These are phyloP conservation scores for Odontomachus brunneus DNA, from an alignment of 1,140 invertebrate genomes.

Conservation along the genomic window DNA sequence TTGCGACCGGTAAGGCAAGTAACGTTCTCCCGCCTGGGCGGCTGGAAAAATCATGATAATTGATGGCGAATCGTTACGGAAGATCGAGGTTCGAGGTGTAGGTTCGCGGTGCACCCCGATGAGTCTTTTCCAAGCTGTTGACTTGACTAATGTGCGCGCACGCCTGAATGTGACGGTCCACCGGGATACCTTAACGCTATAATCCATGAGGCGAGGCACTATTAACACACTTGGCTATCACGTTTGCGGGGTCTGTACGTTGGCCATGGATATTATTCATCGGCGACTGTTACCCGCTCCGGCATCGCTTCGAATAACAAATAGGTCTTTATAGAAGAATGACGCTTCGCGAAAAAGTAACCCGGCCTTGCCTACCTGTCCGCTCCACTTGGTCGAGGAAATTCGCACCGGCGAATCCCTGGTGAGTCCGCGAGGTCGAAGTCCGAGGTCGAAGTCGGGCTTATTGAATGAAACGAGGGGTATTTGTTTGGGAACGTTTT, in stretches of 20 bases:
- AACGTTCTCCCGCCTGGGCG: neutral
- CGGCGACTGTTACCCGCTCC: neutral
- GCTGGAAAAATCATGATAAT: slow-evolving; percentile 21
- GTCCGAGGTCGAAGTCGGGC: too few relatives aligned
- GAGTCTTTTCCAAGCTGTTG: slow-evolving; percentile 50
- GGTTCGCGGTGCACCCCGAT: neutral
- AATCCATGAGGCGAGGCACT: slow-evolving; percentile 39
- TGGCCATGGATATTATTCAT: slow-evolving; percentile 27
- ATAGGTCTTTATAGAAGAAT: neutral
- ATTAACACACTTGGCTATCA: slow-evolving; percentile 51
- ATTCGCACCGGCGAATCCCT: neutral
- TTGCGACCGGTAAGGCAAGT: slow-evolving; percentile 44
- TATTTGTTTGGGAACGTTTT: neutral
- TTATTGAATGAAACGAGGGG: too few relatives aligned
- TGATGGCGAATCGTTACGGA: slow-evolving; percentile 46
- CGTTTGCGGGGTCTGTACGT: neutral
- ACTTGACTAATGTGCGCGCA: slow-evolving; percentile 47
- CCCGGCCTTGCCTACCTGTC: neutral
- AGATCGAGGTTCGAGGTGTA: slow-evolving; percentile 35
- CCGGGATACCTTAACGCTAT: slow-evolving; percentile 31
- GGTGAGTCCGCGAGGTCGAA: too few relatives aligned
- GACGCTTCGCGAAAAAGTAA: neutral
- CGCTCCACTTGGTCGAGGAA: neutral
- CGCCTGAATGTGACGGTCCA: slow-evolving; percentile 21
- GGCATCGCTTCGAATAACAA: slow-evolving; percentile 25